Base-by-base conservation (phyloP, 2,888 invertebrate genomes). In the Euzetes globulus region DNA sequence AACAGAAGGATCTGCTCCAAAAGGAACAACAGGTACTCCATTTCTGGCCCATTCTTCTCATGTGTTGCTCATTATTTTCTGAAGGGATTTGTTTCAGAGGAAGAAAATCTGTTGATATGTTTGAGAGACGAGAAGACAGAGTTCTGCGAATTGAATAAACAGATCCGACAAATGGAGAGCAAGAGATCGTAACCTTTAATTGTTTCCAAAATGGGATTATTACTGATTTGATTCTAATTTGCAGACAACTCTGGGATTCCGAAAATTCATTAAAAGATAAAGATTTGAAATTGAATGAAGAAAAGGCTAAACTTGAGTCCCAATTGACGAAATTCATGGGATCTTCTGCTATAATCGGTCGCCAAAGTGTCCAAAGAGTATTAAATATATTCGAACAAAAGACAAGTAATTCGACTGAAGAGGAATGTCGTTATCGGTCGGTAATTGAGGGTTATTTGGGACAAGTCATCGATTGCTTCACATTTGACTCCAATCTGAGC, bases 401-500 rank as follows among this genome's bases (percentile, higher is more conserved):
- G 83, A 89, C 88, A 0, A 89, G 90, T 29, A 7, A n/a, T n/a
- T 29, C 29, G 7, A 6, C 1, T 17, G 29, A 13, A 29, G 27
- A 27, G 1, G 76, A 29, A 5, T 2, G 3, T 6, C 22, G 22
- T 9, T 25, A 9, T 5, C 22, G 19, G 27, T 25, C 58, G 7
- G 88, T 91, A 75, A 90, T 91, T 0, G 86, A 88, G 1, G 89
- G 91, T 72, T 98, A 97, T 82, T 92, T 90, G 81, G 97, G 97
- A 0, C 92, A 94, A 0, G 91, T 98, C 0, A 96, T 99, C 78
- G 98, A 99, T 83, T 95, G 96, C 83, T 95, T 99, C 81, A 91
- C 93, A 77, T 96, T 95, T 82, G 96, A 97, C 80, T 92, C 93
- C 82, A 92, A 92, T 68, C 98, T 98, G 80, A 96, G 95, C 82